A percentile compares a stretch with the other conserved stretches of the same genome.
Evolutionary conservation across 2,113 vertebrate genomes (phyloP).

Genomic region (Acanthisitta chloris): DNA sequence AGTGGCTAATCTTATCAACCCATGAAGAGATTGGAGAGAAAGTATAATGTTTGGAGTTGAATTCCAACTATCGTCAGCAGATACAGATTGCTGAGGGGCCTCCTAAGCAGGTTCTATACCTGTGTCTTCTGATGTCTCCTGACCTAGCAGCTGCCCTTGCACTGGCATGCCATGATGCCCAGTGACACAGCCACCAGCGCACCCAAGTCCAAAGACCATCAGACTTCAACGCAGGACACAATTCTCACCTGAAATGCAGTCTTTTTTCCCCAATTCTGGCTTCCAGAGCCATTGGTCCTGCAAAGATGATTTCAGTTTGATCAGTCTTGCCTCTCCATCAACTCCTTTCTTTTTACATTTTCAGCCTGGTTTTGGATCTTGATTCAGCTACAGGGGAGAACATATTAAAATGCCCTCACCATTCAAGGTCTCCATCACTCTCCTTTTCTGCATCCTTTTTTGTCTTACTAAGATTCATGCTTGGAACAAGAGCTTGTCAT

Average conservation of each 20-base stretch:
- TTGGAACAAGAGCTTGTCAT: neutral
- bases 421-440: neutral
- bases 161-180: rapidly evolving
- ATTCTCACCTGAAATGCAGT: neutral
- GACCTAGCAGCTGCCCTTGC: neutral
- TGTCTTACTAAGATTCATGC: neutral
- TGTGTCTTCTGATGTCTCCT: neutral
- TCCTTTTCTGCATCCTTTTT: neutral
- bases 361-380: neutral
- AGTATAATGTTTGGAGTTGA: neutral
- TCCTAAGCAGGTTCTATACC: neutral
- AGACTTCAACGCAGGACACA: neutral
- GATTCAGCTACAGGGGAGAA: rapidly evolving
- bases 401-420: neutral
- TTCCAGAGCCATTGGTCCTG: neutral
- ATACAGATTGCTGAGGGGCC: neutral
- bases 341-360: neutral
- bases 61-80: neutral
- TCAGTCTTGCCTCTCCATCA: neutral
- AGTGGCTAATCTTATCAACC: neutral
- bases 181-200: neutral
- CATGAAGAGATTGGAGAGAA: neutral
- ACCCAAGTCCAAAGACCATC: neutral
- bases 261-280: rapidly evolving
- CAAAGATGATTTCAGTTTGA: neutral